Evolutionary conservation across 2,888 invertebrate genomes (phyloP), one percentile per base, ranked within the genome.

Genomic region (Drosophila hamatofila): DNA sequence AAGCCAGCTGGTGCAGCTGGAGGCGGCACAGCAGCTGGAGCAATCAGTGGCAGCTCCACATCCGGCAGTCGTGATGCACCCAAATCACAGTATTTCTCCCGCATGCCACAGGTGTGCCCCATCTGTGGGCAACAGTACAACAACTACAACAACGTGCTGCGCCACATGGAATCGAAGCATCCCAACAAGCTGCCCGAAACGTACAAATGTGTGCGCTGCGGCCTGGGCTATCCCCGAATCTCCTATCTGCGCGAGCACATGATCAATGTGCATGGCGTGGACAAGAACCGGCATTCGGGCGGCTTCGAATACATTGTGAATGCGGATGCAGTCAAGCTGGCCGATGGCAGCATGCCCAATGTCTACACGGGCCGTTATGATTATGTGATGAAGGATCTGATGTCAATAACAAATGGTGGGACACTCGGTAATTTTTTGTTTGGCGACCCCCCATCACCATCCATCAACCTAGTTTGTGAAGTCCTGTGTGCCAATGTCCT

Each of bases 111-210:
- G 68, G 92, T 91, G 25, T 93, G 93, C 57, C 92, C 92, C 16
- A 92, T 93, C 59, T 93, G 93, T 65, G 92, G 92, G 0, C 92
- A 92, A 61, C 92, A 92, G 67, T 93, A 93, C 70, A 93, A 93
- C 59, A 93, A 93, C 74, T 93, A 93, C 59, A 93, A 93, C 74
- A 93, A 93, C 73, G 93, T 93, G 25, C 75, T 93, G 55, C 90
- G 93, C 0, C 93, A 93, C 68, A 93, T 93, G 93, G 93, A 93
- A 76, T 91, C 92, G 2, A 93, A 93, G 71, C 93, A 93, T 90
- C 93, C 93, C 0, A 92, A 93, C 69, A 93, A 93, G 71, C 75
- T 93, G 71, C 93, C 93, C 12, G 91, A 92, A 63, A 92, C 92
- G 0, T 93, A 93, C 78, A 92, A 92, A 65, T 93, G 93, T 64